Percentiles rank a stretch among this genome's conserved stretches.
Evolutionary conservation across 1,140 invertebrate species (phyloP).

Genomic region (Tribolium castaneum): DNA sequence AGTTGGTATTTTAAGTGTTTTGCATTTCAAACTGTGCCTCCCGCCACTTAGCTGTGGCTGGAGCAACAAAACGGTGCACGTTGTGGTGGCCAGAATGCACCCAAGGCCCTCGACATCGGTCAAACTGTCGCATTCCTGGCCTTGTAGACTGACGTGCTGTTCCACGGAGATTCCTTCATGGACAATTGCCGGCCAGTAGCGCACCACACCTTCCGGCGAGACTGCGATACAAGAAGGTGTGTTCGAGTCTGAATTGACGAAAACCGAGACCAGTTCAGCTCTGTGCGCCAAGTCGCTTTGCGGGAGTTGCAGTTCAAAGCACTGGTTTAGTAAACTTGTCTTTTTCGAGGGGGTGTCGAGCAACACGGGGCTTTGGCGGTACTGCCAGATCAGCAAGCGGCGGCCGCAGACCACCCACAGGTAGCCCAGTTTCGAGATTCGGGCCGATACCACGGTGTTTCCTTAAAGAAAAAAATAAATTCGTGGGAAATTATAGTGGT

Average conservation of each 20-base stretch:
- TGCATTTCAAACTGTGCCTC: slow-evolving; percentile 76
- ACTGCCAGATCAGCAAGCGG: slow-evolving; percentile 89
- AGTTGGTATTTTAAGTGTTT: slow-evolving; percentile 79
- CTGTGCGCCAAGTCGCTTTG: slow-evolving; percentile 92
- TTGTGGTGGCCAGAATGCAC: slow-evolving; percentile 90
- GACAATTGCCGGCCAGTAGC: slow-evolving; percentile 91
- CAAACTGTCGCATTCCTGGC: slow-evolving; percentile 85
- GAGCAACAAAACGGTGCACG: slow-evolving; percentile 87
- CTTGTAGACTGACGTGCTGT: slow-evolving; percentile 84
- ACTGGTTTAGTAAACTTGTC: slow-evolving; percentile 67
- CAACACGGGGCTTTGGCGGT: slow-evolving; percentile 67
- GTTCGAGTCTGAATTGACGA: slow-evolving; percentile 65
- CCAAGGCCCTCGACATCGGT: slow-evolving; percentile 77
- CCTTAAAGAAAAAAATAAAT: slow-evolving; percentile 64
- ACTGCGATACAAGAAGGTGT: slow-evolving; percentile 90
- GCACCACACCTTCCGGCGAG: slow-evolving; percentile 83
- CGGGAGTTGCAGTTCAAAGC: slow-evolving; percentile 86
- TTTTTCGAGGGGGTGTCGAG: slow-evolving; percentile 63
- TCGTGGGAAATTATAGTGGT: too few relatives aligned
- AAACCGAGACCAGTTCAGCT: slow-evolving; percentile 88
- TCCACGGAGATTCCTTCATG: slow-evolving; percentile 90
- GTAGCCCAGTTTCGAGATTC: slow-evolving; percentile 68
- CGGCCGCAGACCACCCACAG: slow-evolving; percentile 88
- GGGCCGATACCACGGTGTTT: slow-evolving; percentile 67
- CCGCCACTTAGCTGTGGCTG: slow-evolving; percentile 70